A percentile compares a stretch with the other conserved stretches of the same genome.
These are phyloP conservation scores for Anoplophora glabripennis DNA, from an alignment of 1,140 invertebrate genomes.

Conservation along the genomic window DNA sequence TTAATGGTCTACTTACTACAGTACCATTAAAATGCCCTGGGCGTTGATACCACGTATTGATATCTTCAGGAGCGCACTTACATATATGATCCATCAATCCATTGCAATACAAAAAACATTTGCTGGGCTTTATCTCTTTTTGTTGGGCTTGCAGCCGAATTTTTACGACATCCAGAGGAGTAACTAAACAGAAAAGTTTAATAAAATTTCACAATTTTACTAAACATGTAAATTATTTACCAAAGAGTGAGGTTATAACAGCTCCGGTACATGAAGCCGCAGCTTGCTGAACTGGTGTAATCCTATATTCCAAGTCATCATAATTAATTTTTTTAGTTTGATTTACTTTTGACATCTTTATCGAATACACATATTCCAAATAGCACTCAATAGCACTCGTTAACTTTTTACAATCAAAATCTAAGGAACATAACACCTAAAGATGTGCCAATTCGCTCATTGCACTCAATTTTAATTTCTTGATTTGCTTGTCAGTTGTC, in stretches of 20 bases:
- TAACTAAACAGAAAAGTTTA: constrained; percentile 67
- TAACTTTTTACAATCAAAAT: too few relatives aligned
- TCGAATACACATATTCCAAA: too few relatives aligned
- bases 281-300: constrained; percentile 85
- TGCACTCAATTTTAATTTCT: too few relatives aligned
- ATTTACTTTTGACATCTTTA: constrained; percentile 7
- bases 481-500: too few relatives aligned
- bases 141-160: constrained; percentile 94
- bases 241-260: constrained; percentile 82
- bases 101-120: constrained; percentile 97
- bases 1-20: constrained; percentile 57
- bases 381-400: too few relatives aligned
- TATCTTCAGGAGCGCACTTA: constrained; percentile 65
- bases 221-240: constrained; percentile 54
- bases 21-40: constrained; percentile 87
- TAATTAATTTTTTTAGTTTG: constrained; percentile 19
- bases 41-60: constrained; percentile 63
- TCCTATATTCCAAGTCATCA: constrained; percentile 58
- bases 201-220: not conserved
- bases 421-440: too few relatives aligned
- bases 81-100: constrained; percentile 99
- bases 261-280: constrained; percentile 85
- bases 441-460: too few relatives aligned
- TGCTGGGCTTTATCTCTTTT: constrained; percentile 67
- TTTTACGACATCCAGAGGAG: constrained; percentile 98